Base-by-base conservation (phyloP, 2,797 vertebrate genomes). In the Tangara arthus region DNA sequence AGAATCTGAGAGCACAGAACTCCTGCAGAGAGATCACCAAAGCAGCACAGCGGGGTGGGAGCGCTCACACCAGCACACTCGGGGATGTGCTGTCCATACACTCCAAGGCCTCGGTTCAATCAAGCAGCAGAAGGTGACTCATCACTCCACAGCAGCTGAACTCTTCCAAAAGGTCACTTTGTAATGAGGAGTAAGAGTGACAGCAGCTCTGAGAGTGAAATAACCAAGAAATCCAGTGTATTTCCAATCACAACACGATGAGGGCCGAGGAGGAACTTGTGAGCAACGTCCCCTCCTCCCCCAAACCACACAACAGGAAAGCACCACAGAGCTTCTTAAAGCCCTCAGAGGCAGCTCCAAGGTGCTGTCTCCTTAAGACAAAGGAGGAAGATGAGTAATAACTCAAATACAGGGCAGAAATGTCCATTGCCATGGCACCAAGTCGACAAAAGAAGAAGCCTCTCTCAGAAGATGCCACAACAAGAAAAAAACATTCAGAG, bases 11-110 rank as follows among this genome's bases (percentile, higher is more conserved):
- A 0, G 11, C 6, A 2, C 22, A 2, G 4, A 64, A 18, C 23
- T 39, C 52, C 59, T 10, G 13, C 21, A 23, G 34, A 65, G 69
- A 56, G 23, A 22, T 14, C 17, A 3, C 11, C 72, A 35, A 30
- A 85, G 57, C 71, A 2, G 30, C 27, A 0, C 60, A 30, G 64
- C 28, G 3, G 47, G 68, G 30, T 1, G 57, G 2, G 15, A 80
- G 14, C 23, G 2, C 19, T 80, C 50, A 11, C 50, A 4, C 26
- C 3, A 1, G 23, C 57, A n/a, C 3, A 17, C 39, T 23, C 22
- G 0, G 2, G 50, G 69, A 41, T 22, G 22, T 1, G 35, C 69
- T 28, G 64, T 3, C 91, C 24, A 0, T 6, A 1, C 8, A 26
- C 35, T 22, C 64, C 34, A 6, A 69, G 37, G 70, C 55, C 66